Conservation (phyloP, 2,888 invertebrate genomes). For the Nematopogon swammerdamellus region DNA sequence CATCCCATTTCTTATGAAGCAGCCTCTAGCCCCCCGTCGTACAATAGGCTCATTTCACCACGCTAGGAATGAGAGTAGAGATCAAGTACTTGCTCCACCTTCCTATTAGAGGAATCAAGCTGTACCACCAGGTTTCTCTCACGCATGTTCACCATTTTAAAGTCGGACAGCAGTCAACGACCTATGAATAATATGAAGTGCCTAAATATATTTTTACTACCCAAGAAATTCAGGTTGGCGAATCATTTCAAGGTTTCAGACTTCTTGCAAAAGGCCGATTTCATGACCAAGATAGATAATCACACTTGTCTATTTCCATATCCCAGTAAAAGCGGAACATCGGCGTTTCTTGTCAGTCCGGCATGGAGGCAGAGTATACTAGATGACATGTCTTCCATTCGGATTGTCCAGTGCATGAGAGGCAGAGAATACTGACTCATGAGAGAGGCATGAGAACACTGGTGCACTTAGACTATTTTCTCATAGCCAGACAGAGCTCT, state of each 20-base stretch:
- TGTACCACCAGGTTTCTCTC: too few species aligned
- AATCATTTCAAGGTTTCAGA: not conserved
- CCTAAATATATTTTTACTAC: too few species aligned
- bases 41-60: not conserved
- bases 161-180: too few species aligned
- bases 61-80: not conserved
- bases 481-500: conserved; percentile 7
- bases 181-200: too few species aligned
- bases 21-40: not conserved
- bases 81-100: not conserved
- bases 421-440: too few species aligned
- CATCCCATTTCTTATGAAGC: not conserved
- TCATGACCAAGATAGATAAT: not conserved
- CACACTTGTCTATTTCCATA: not conserved
- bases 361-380: conserved; percentile 5
- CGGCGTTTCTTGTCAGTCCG: conserved; percentile 10
- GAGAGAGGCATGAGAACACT: conserved; percentile 10
- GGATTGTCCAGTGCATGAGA: conserved; percentile 14
- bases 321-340: conserved; percentile 6
- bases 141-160: too few species aligned
- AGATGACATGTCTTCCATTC: conserved; percentile 14
- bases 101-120: not conserved
- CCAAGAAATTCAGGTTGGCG: too few species aligned
- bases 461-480: conserved; percentile 17
- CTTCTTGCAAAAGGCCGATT: not conserved